A percentile compares a stretch with the other conserved stretches of the same genome.
These are phyloP conservation scores for Rhimphoctona megacephalus DNA, from an alignment of 2,888 invertebrate species.

Conservation along the genomic window DNA sequence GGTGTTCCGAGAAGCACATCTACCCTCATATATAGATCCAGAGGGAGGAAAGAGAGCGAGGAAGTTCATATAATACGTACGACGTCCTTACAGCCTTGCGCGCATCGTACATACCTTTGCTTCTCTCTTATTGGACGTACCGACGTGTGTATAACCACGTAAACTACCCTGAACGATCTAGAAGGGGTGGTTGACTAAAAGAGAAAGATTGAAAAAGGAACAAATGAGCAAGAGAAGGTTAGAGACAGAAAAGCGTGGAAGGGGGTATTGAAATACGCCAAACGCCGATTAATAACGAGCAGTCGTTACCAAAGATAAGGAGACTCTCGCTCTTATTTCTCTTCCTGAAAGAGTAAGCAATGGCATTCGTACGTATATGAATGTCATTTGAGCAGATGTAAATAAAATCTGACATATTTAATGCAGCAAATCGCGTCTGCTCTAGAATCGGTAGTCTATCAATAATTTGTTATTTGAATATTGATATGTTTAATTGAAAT, in stretches of 20 bases:
- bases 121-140: constrained; percentile 40
- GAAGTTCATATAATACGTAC: constrained; percentile 20
- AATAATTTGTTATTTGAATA: not conserved
- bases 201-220: constrained; percentile 14
- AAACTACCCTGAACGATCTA: constrained; percentile 51
- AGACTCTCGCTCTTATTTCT: constrained; percentile 71
- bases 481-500: not conserved
- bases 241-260: constrained; percentile 9
- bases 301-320: constrained; percentile 82
- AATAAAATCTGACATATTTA: not conserved
- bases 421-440: not conserved
- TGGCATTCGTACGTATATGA: constrained; percentile 3
- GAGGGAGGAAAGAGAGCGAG: constrained; percentile 17
- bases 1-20: constrained; percentile 58
- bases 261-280: constrained; percentile 66
- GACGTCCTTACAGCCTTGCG: constrained; percentile 37
- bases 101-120: constrained; percentile 49
- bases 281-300: constrained; percentile 83
- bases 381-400: not conserved
- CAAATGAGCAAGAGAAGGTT: constrained; percentile 14
- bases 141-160: constrained; percentile 47
- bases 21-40: constrained; percentile 38
- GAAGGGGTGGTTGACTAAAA: constrained; percentile 30
- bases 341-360: constrained; percentile 45
- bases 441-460: not conserved